Percentiles rank a stretch among this genome's conserved stretches.
Conservation (phyloP, 2,888 invertebrate species). For the Eugnorisma glareosa region DNA sequence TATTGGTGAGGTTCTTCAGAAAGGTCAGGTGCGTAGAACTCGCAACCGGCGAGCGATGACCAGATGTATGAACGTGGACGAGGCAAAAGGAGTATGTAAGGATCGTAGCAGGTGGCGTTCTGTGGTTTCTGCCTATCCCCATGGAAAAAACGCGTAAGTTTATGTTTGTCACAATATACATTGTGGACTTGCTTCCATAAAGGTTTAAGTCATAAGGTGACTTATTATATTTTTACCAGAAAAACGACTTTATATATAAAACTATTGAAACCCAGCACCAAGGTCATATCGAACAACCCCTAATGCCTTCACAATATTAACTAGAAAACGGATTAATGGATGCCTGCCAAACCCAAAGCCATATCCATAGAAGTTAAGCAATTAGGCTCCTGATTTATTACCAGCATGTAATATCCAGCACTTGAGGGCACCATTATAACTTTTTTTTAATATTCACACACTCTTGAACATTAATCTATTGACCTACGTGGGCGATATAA, state of each 20-base stretch:
- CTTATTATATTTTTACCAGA: neutral
- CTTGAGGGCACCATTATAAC: slow-evolving; percentile 52
- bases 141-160: too few species aligned
- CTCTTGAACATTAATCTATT: slow-evolving; percentile 36
- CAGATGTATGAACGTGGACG: too few species aligned
- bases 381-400: slow-evolving; percentile 64
- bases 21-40: too few species aligned
- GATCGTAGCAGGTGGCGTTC: too few species aligned
- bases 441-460: slow-evolving; percentile 58
- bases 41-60: too few species aligned
- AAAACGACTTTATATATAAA: neutral
- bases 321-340: slow-evolving; percentile 56
- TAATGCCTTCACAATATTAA: slow-evolving; percentile 43
- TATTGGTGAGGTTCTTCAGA: too few species aligned
- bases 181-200: neutral
- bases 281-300: slow-evolving; percentile 6
- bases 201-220: neutral
- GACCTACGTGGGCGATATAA: slow-evolving; percentile 1
- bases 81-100: too few species aligned
- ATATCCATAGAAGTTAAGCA: slow-evolving; percentile 60
- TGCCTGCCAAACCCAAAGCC: slow-evolving; percentile 44
- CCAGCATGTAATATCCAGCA: slow-evolving; percentile 52
- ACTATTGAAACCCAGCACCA: slow-evolving; percentile 7
- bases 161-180: too few species aligned
- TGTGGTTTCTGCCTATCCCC: too few species aligned